These are phyloP conservation scores for Sebastolobus alascanus DNA, from an alignment of 2,797 vertebrate species.

Conservation along the genomic window DNA sequence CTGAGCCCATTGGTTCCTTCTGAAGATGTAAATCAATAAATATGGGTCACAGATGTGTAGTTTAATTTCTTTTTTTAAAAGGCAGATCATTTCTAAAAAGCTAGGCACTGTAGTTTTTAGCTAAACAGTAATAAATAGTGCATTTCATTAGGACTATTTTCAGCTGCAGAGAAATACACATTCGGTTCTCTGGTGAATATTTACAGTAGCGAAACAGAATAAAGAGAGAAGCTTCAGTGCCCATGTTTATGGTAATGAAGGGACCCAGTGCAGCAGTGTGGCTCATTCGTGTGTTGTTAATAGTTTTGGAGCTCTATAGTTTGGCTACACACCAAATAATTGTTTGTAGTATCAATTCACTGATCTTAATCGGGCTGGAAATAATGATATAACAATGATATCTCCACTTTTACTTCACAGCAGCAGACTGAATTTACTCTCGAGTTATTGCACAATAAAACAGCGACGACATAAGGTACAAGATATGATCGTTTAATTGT, in stretches of 20 bases:
- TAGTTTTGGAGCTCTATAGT: not conserved
- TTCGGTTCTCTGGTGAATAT: not conserved
- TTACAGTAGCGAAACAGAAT: not conserved
- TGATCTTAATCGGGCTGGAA: not conserved
- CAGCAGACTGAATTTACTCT: not conserved
- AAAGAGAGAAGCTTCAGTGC: not conserved
- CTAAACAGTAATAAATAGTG: not conserved
- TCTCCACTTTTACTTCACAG: not conserved
- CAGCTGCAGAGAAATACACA: not conserved
- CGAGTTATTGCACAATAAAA: slow-evolving; percentile 29
- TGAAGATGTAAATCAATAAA: not conserved
- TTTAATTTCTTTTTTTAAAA: not conserved
- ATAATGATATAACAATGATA: not conserved
- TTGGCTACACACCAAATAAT: not conserved
- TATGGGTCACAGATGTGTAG: not conserved
- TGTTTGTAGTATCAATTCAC: not conserved
- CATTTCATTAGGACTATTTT: not conserved
- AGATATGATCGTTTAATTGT: slow-evolving; percentile 76
- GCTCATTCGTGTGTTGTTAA: slow-evolving; percentile 3
- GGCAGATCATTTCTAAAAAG: not conserved
- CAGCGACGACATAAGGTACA: slow-evolving; percentile 17
- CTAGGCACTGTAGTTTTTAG: not conserved
- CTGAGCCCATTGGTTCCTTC: not conserved
- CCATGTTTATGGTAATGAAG: not conserved
- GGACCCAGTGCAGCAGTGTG: not conserved